These are phyloP conservation scores for Trachymyrmex septentrionalis DNA, from an alignment of 1,140 invertebrate species.

Conservation along the genomic window DNA sequence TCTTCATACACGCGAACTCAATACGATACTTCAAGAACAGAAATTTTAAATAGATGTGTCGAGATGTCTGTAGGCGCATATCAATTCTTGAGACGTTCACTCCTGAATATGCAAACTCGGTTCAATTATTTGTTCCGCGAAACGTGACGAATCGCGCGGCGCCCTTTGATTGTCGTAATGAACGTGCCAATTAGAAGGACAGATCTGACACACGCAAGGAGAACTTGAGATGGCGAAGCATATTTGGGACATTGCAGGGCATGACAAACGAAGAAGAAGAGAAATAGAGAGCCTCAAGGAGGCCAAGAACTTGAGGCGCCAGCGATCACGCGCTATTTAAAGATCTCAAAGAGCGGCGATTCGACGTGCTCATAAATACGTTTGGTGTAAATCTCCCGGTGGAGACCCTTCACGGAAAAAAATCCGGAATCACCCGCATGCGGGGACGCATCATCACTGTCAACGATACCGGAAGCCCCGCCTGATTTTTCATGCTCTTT, in stretches of 20 bases:
- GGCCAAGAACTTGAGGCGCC: slow-evolving; percentile 20
- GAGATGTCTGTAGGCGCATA: not conserved
- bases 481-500: slow-evolving; percentile 70
- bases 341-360: slow-evolving; percentile 65
- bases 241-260: slow-evolving; percentile 1
- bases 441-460: slow-evolving; percentile 56
- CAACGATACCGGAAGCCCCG: slow-evolving; percentile 70
- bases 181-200: slow-evolving; percentile 74
- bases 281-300: slow-evolving; percentile 52
- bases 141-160: slow-evolving; percentile 68
- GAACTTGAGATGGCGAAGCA: not conserved
- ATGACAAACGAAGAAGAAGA: slow-evolving; percentile 24
- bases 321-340: slow-evolving; percentile 60
- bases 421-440: slow-evolving; percentile 66
- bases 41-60: slow-evolving; percentile 1
- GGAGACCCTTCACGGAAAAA: slow-evolving; percentile 50
- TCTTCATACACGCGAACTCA: too few species aligned
- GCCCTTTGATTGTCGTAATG: slow-evolving; percentile 70
- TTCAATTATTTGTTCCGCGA: slow-evolving; percentile 58
- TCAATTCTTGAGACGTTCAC: slow-evolving; percentile 2
- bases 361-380: slow-evolving; percentile 74
- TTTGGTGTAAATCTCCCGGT: slow-evolving; percentile 65
- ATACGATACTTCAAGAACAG: not conserved
- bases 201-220: not conserved
- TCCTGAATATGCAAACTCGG: slow-evolving; percentile 49